Percentiles rank a stretch among this genome's conserved stretches.
Conservation (phyloP, 1,140 invertebrate species). For the Diabrotica undecimpunctata region DNA sequence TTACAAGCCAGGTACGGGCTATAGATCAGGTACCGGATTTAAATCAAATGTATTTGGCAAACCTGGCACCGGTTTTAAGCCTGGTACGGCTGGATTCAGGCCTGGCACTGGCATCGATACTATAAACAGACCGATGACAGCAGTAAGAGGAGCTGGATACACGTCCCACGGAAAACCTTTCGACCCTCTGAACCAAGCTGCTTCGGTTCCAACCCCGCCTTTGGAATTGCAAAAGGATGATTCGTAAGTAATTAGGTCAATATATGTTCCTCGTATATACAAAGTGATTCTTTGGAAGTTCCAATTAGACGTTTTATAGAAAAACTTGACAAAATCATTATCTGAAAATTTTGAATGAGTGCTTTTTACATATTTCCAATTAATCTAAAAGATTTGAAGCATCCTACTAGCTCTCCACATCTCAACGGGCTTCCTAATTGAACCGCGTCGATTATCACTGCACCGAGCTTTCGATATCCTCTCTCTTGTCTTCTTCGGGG, state of each 20-base stretch:
- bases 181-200: constrained; percentile 74
- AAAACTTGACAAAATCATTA: too few relatives aligned
- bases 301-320: too few relatives aligned
- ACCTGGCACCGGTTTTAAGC: constrained; percentile 30
- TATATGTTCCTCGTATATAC: neutral
- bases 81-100: constrained; percentile 34
- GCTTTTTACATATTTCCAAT: too few relatives aligned
- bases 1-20: constrained; percentile 33
- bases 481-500: too few relatives aligned
- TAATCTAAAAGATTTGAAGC: too few relatives aligned
- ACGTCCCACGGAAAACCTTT: constrained; percentile 67
- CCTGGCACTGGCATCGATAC: constrained; percentile 35
- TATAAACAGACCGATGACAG: constrained; percentile 80
- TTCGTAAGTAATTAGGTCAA: constrained; percentile 53
- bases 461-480: too few relatives aligned
- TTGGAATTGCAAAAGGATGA: constrained; percentile 71
- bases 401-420: too few relatives aligned
- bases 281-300: too few relatives aligned
- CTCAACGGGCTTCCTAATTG: too few relatives aligned
- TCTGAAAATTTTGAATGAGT: too few relatives aligned
- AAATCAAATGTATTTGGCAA: constrained; percentile 38
- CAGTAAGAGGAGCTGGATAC: constrained; percentile 92
- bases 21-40: constrained; percentile 36
- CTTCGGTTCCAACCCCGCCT: constrained; percentile 52
- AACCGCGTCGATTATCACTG: too few relatives aligned